Base-by-base conservation (phyloP, 2,888 invertebrate genomes). In the Zeuzera pyrina region DNA sequence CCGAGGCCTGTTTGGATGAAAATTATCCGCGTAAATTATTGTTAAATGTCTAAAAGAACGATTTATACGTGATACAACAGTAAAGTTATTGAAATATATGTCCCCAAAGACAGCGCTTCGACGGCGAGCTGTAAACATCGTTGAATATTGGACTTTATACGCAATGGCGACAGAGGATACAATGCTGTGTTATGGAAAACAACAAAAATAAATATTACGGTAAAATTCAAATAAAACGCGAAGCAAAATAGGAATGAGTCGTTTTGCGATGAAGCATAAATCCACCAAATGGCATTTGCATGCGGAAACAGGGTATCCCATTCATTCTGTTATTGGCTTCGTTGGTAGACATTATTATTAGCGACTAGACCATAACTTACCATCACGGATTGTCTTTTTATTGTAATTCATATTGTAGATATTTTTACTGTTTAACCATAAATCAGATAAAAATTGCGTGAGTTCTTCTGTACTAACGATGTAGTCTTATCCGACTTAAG, bases 1-100 rank as follows among this genome's bases (percentile, higher is more conserved):
- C n/a, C n/a, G n/a, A n/a, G n/a, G n/a, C n/a, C n/a, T 56, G 49
- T 51, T 42, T 53, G 50, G 48, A 64, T 61, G 62, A 59, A 70
- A 72, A 73, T 71, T 67, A 68, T 64, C 50, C 53, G 51, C 49
- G 62, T 69, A 60, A 76, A 69, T 69, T 74, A 73, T 68, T 62
- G 66, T 68, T 57, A 59, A 61, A 67, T 60, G 70, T 72, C 69
- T 73, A 65, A 73, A 71, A 76, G 67, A 59, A 72, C 61, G 64
- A 78, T 77, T 77, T 77, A 76, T 76, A 66, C 59, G 59, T 63
- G 62, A 60, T 69, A 65, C 64, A 58, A 61, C 55, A 63, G 56
- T 54, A 47, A 62, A 71, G 69, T 76, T 76, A 77, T 74, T 77
- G 73, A 78, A 78, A 78, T 77, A 77, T 77, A 77, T 66, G 72